These are phyloP conservation scores for Solen grandis DNA, from an alignment of 1,140 invertebrate species.

Conservation along the genomic window DNA sequence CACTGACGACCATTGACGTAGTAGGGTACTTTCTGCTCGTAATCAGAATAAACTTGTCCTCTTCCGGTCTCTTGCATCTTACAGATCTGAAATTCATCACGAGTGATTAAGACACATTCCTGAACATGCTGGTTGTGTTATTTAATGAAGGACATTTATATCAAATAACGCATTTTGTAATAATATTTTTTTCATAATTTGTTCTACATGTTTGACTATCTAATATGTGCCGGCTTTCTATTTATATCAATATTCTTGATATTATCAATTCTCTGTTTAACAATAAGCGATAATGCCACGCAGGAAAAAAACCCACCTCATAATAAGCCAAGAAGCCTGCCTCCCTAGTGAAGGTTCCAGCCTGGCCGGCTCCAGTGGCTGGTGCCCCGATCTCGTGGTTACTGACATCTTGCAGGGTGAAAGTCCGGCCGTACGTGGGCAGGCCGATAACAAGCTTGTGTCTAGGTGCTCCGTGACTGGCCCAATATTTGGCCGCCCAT, in stretches of 20 bases:
- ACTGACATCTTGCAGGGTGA: slow-evolving; percentile 53
- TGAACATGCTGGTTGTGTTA: background rate
- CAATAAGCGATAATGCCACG: background rate
- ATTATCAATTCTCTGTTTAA: background rate
- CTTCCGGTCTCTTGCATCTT: slow-evolving; percentile 41
- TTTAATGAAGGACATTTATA: background rate
- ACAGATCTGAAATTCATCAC: slow-evolving; percentile 57
- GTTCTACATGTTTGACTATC: background rate
- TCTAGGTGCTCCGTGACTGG: slow-evolving; percentile 89
- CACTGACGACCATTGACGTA: slow-evolving; percentile 90
- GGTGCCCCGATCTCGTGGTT: slow-evolving; percentile 55
- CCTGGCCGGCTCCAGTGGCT: slow-evolving; percentile 58
- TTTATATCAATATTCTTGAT: background rate
- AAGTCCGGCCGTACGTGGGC: slow-evolving; percentile 83
- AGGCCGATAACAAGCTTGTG: slow-evolving; percentile 98
- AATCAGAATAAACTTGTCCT: slow-evolving; percentile 81
- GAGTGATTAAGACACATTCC: background rate
- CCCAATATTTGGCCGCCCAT: slow-evolving; percentile 72
- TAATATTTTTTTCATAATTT: background rate
- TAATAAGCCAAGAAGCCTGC: slow-evolving; percentile 69
- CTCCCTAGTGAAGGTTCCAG: slow-evolving; percentile 84
- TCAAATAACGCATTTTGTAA: background rate
- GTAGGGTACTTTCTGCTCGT: slow-evolving; percentile 88
- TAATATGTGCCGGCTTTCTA: background rate
- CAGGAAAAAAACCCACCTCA: slow-evolving; percentile 82